A percentile compares a stretch with the other conserved stretches of the same genome.
Evolutionary conservation across 1,140 invertebrate species (phyloP).

Genomic region (Brachionus calyciflorus): DNA sequence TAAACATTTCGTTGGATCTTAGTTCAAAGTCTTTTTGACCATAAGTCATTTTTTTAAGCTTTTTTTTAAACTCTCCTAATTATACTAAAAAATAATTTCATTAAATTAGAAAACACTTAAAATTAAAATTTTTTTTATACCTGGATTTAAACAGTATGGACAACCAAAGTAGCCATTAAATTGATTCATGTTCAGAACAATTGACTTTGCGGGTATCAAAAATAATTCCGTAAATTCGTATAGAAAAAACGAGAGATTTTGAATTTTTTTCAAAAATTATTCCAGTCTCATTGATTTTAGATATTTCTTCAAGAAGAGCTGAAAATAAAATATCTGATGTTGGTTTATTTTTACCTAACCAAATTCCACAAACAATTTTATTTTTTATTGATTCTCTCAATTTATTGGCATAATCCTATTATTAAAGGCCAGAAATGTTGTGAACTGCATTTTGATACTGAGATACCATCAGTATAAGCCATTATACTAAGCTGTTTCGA

Average conservation of each 20-base stretch:
- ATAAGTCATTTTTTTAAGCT: conserved; percentile 7
- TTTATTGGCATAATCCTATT: too few relatives aligned
- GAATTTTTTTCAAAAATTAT: background rate
- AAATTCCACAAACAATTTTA: background rate
- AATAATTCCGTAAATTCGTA: too few relatives aligned
- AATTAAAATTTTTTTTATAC: background rate
- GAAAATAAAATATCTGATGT: conserved; percentile 11
- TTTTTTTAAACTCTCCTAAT: conserved; percentile 4
- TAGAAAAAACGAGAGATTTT: background rate
- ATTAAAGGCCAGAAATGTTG: too few relatives aligned
- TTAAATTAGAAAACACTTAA: background rate
- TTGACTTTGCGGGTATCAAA: too few relatives aligned
- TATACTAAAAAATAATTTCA: background rate
- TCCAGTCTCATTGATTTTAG: background rate
- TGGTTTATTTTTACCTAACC: background rate
- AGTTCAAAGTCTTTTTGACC: background rate
- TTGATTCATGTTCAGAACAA: too few relatives aligned
- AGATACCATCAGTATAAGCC: too few relatives aligned
- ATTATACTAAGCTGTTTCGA: background rate
- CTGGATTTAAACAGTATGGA: conserved; percentile 5
- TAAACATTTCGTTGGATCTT: too few relatives aligned
- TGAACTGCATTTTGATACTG: too few relatives aligned
- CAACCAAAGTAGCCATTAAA: background rate
- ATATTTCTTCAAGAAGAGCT: background rate
- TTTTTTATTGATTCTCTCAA: too few relatives aligned